Percentiles rank a stretch among this genome's conserved stretches.
Evolutionary conservation across 2,888 invertebrate species (phyloP).

Genomic region (Parnassius mnemosyne): DNA sequence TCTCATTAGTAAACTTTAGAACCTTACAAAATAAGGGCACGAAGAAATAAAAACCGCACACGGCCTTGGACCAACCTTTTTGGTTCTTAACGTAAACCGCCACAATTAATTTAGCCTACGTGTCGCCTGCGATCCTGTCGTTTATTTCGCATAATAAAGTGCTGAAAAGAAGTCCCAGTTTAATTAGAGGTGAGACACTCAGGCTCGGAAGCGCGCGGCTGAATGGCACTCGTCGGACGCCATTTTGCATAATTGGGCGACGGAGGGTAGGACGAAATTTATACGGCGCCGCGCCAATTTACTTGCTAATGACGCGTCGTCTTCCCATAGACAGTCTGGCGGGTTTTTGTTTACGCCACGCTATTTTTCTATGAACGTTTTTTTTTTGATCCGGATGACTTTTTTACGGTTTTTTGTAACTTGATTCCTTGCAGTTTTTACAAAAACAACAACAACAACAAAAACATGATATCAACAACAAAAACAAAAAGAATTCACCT

Average conservation of each 20-base stretch:
- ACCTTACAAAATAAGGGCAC: conserved; percentile 4
- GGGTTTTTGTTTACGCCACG: conserved; percentile 47
- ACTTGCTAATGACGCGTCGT: conserved; percentile 79
- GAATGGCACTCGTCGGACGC: conserved; percentile 75
- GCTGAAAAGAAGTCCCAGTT: conserved; percentile 76
- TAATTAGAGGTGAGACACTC: conserved; percentile 79
- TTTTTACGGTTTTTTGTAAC: background rate
- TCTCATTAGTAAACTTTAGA: background rate
- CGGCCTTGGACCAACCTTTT: conserved; percentile 26
- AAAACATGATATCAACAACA: too few species aligned
- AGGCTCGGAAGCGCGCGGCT: conserved; percentile 65
- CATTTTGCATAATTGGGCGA: conserved; percentile 80
- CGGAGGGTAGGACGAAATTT: conserved; percentile 75
- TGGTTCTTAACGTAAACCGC: conserved; percentile 36
- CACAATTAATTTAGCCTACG: conserved; percentile 55
- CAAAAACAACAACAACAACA: too few species aligned
- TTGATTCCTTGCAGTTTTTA: background rate
- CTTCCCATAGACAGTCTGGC: conserved; percentile 56
- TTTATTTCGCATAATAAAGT: conserved; percentile 77
- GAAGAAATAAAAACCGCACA: conserved; percentile 13
- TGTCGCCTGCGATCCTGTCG: conserved; percentile 53
- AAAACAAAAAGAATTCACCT: too few species aligned
- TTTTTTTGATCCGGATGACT: conserved; percentile 23
- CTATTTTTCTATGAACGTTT: conserved; percentile 30
- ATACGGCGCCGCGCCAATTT: conserved; percentile 77